A percentile compares a stretch with the other conserved stretches of the same genome.
Conservation (phyloP, 2,113 vertebrate genomes). For the Plotosus lineatus region DNA sequence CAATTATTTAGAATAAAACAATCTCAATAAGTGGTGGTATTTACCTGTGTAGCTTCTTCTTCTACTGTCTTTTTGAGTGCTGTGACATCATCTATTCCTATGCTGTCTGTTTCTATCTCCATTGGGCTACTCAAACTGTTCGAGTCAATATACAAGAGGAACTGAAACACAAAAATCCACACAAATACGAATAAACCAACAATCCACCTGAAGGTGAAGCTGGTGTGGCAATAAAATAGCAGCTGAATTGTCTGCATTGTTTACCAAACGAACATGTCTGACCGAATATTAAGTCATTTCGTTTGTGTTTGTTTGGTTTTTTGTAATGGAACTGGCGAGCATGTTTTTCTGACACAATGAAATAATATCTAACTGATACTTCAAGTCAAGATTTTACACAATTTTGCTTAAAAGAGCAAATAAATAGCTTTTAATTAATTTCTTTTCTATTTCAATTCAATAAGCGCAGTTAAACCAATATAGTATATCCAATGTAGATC, state of each 20-base stretch:
- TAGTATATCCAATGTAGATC: not conserved
- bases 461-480: not conserved
- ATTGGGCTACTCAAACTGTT: constrained; percentile 78
- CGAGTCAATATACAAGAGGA: constrained; percentile 78
- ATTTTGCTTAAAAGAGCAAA: not conserved
- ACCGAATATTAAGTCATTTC: too few relatives aligned
- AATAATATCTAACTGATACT: not conserved
- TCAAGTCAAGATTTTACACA: too few relatives aligned
- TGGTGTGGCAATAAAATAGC: not conserved
- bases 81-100: constrained; percentile 86
- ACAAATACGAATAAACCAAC: not conserved
- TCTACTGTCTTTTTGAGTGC: constrained; percentile 85
- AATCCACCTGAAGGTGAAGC: not conserved
- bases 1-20: not conserved
- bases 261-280: too few relatives aligned
- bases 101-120: constrained; percentile 93
- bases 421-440: not conserved
- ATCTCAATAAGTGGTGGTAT: not conserved
- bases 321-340: not conserved
- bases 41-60: constrained; percentile 88
- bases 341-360: not conserved
- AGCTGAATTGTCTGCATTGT: not conserved
- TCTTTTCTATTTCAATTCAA: not conserved
- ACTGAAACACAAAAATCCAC: constrained; percentile 70
- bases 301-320: too few relatives aligned